phyloP scores from a whole-genome alignment of 2,888 invertebrate species.

The Poecilobothrus nobilitatus region DNA sequence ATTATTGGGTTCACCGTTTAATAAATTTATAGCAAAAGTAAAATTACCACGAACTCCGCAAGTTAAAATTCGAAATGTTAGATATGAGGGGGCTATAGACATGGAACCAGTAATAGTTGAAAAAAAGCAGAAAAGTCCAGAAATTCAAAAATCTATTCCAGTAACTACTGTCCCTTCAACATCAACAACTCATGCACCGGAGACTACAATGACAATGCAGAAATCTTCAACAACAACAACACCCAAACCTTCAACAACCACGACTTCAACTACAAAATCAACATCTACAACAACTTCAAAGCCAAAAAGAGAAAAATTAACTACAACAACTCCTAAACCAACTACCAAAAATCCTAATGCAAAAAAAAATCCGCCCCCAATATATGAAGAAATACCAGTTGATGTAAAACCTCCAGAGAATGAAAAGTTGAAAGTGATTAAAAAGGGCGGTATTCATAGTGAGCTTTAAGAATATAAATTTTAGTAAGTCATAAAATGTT shows the following conservation, averaged over 20 bases:
- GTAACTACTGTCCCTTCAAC: conserved; percentile 27
- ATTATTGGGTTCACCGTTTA: conserved; percentile 61
- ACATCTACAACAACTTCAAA: conserved; percentile 23
- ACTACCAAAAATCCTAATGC: conserved; percentile 31
- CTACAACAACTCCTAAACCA: conserved; percentile 25
- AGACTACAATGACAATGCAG: conserved; percentile 28
- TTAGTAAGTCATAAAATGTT: no score
- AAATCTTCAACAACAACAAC: conserved; percentile 23
- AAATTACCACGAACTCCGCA: conserved; percentile 44
- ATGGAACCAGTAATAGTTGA: conserved; percentile 30
- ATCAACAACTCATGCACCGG: conserved; percentile 27
- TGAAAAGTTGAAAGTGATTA: conserved; percentile 53
- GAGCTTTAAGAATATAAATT: conserved; percentile 33
- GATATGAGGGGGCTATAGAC: conserved; percentile 34
- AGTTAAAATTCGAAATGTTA: conserved; percentile 37
- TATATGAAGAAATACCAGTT: conserved; percentile 48
- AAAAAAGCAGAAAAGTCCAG: not conserved
- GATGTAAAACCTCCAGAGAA: conserved; percentile 49
- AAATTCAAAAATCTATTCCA: conserved; percentile 24
- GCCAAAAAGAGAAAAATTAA: conserved; percentile 24
- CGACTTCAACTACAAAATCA: conserved; percentile 22
- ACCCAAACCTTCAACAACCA: conserved; percentile 24
- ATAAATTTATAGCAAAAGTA: conserved; percentile 57
- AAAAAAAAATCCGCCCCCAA: conserved; percentile 41
- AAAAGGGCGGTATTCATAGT: conserved; percentile 46